These are phyloP conservation scores for Sebastes matsubarae DNA, from an alignment of 2,797 vertebrate species.

Conservation along the genomic window DNA sequence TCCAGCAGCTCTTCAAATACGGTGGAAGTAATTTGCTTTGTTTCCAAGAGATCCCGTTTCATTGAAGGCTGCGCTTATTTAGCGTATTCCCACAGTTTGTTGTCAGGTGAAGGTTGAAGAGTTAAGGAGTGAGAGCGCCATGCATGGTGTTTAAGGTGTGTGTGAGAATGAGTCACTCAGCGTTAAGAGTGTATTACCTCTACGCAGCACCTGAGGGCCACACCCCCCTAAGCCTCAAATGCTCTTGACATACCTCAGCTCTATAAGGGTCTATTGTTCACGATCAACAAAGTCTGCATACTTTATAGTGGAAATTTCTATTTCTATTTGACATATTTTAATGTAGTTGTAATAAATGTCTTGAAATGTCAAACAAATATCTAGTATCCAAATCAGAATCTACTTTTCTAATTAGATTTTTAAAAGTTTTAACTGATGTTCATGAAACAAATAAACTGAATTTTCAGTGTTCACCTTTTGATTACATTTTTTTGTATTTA, in stretches of 20 bases:
- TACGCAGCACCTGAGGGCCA: conserved; percentile 64
- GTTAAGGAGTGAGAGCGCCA: conserved; percentile 22
- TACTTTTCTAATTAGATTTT: background rate
- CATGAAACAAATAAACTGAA: background rate
- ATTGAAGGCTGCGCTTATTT: background rate
- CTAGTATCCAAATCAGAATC: background rate
- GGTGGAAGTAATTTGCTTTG: background rate
- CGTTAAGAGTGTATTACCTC: conserved; percentile 61
- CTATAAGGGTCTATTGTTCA: conserved; percentile 66
- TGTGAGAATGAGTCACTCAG: conserved; percentile 71
- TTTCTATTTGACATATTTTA: background rate
- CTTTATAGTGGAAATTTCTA: conserved; percentile 32
- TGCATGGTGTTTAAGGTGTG: conserved; percentile 61
- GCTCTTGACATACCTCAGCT: conserved; percentile 65
- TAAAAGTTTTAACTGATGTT: background rate
- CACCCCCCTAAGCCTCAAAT: conserved; percentile 74
- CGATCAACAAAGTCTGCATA: conserved; percentile 30
- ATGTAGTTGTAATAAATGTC: background rate
- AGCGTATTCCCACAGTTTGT: conserved; percentile 26
- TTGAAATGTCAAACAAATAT: background rate
- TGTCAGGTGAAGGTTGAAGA: conserved; percentile 16
- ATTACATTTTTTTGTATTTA: background rate
- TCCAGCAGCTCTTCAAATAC: conserved; percentile 25
- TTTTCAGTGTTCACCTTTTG: background rate
- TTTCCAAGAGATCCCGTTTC: background rate